phyloP scores from a whole-genome alignment of 1,140 invertebrate genomes.

The Leptestheria dahalacensis region DNA sequence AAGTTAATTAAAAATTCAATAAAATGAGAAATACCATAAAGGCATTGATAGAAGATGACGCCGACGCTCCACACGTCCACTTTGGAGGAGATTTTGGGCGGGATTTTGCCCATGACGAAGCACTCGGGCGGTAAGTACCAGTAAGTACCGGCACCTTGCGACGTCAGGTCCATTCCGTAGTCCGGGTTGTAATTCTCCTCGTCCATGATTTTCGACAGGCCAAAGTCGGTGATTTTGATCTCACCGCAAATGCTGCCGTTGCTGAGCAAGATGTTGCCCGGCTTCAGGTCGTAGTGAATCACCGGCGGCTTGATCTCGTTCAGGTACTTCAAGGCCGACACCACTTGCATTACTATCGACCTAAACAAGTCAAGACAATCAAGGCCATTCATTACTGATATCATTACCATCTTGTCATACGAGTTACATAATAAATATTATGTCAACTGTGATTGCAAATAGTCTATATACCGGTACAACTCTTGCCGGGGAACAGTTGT shows the following conservation, averaged over 20 bases:
- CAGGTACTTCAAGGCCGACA: constrained; percentile 96
- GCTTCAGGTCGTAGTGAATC: constrained; percentile 99
- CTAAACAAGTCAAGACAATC: too few species aligned
- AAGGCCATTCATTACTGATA: too few species aligned
- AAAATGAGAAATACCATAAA: constrained; percentile 55
- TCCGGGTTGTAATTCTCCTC: constrained; percentile 97
- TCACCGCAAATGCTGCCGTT: constrained; percentile 74
- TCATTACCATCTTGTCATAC: too few species aligned
- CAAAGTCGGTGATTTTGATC: constrained; percentile 99
- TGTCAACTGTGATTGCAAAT: too few species aligned
- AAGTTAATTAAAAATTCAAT: too few species aligned
- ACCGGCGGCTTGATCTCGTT: constrained; percentile 99
- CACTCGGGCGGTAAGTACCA: constrained; percentile 99
- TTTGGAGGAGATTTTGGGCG: constrained; percentile 99
- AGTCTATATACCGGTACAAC: too few species aligned
- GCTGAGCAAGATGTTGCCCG: constrained; percentile 55
- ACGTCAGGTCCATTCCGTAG: constrained; percentile 97
- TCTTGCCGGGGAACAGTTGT: too few species aligned
- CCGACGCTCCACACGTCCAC: constrained; percentile 99
- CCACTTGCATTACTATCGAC: constrained; percentile 96
- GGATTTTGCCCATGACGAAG: constrained; percentile 97
- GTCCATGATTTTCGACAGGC: constrained; percentile 98
- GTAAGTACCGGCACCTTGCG: constrained; percentile 97
- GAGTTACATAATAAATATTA: too few species aligned
- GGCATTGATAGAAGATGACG: constrained; percentile 99